A percentile compares a stretch with the other conserved stretches of the same genome.
phyloP scores from a whole-genome alignment of 2,797 vertebrate species.

The Synaphobranchus kaupii region DNA sequence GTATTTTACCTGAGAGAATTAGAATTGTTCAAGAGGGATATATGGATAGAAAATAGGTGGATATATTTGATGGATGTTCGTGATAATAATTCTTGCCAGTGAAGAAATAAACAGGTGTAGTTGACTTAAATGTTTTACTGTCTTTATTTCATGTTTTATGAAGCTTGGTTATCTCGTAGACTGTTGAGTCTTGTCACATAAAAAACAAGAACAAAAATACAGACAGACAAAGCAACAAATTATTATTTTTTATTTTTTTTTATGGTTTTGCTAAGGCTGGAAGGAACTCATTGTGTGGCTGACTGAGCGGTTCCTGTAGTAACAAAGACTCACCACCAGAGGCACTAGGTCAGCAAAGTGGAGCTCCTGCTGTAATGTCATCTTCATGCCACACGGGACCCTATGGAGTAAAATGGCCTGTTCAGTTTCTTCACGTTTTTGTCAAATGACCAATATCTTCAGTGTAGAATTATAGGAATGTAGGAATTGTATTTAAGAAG shows the following conservation, averaged over 20 bases:
- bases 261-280: neutral
- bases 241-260: neutral
- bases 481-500: neutral
- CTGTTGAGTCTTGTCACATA: neutral
- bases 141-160: neutral
- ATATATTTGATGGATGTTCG: neutral
- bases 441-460: neutral
- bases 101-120: neutral
- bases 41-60: neutral
- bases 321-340: neutral
- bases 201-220: neutral
- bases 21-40: conserved; percentile 47
- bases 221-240: neutral
- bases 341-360: neutral
- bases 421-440: neutral
- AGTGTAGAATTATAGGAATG: neutral
- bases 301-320: neutral
- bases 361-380: neutral
- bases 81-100: neutral
- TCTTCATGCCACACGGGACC: neutral
- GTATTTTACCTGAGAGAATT: conserved; percentile 54
- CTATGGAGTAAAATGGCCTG: neutral
- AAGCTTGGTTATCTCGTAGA: neutral
- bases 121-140: neutral
- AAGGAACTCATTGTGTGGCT: neutral